Evolutionary conservation across 1,140 invertebrate genomes (phyloP).

Genomic region (Xylocopa sonorina): DNA sequence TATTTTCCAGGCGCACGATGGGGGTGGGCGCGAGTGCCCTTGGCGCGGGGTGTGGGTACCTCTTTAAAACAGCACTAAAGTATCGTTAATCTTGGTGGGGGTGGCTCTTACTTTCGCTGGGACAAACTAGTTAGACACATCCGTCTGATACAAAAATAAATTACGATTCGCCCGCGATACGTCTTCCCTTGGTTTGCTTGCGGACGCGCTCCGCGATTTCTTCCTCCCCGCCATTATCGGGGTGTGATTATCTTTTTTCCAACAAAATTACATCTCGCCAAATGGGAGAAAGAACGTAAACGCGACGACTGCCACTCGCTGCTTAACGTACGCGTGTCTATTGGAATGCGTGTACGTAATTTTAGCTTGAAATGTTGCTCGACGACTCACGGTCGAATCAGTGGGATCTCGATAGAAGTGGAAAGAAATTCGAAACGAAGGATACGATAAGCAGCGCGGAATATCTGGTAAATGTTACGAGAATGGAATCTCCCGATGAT

Average conservation of each 20-base stretch:
- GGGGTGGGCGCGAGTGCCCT: conserved; percentile 52
- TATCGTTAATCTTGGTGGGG: conserved; percentile 81
- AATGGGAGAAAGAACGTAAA: neutral
- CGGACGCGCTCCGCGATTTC: neutral
- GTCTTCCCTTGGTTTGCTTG: conserved; percentile 61
- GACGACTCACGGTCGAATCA: no score
- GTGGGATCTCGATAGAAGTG: no score
- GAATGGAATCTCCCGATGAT: conserved; percentile 56
- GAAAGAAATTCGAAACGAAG: neutral
- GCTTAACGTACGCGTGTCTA: no score
- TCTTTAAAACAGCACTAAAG: conserved; percentile 80
- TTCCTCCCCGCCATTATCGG: neutral
- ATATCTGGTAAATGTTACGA: conserved; percentile 57
- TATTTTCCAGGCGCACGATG: conserved; percentile 46
- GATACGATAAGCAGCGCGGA: neutral
- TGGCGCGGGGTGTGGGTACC: conserved; percentile 58
- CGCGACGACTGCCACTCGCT: no score
- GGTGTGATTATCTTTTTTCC: neutral
- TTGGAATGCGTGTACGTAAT: no score
- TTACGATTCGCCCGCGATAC: conserved; percentile 74
- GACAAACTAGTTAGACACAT: conserved; percentile 81
- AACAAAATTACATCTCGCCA: neutral
- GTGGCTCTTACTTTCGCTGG: conserved; percentile 75
- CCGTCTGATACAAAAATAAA: conserved; percentile 81
- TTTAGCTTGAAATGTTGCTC: no score